A percentile compares a stretch with the other conserved stretches of the same genome.
Evolutionary conservation across 2,888 invertebrate species (phyloP).

Genomic region (Andrena minutula): DNA sequence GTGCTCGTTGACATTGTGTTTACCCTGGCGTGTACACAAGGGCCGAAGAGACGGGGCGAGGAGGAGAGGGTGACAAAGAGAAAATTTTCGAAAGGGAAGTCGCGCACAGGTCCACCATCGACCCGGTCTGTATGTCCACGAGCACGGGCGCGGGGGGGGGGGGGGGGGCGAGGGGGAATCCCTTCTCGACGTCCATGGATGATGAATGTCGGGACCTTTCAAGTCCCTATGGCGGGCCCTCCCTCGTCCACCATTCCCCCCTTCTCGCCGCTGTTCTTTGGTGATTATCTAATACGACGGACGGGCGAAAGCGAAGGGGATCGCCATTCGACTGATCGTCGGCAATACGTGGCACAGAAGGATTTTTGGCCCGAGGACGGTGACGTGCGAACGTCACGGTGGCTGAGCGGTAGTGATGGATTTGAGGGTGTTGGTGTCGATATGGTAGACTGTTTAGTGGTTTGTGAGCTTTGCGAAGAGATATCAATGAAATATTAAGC

Average conservation of each 20-base stretch:
- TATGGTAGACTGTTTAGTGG: too few relatives aligned
- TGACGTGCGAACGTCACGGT: not conserved
- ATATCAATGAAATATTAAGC: too few relatives aligned
- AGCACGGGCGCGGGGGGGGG: constrained; percentile 23
- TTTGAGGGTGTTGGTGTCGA: too few relatives aligned
- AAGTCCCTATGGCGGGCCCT: constrained; percentile 69
- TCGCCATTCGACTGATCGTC: constrained; percentile 50
- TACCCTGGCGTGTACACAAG: constrained; percentile 70
- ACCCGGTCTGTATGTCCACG: constrained; percentile 51
- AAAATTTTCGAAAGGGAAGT: constrained; percentile 63
- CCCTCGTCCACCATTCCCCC: constrained; percentile 2
- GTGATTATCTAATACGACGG: constrained; percentile 81
- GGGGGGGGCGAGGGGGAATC: constrained; percentile 32
- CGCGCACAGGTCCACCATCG: constrained; percentile 60
- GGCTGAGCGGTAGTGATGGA: too few relatives aligned
- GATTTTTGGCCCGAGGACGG: constrained; percentile 8
- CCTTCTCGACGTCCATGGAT: constrained; percentile 60
- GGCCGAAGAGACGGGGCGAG: constrained; percentile 36
- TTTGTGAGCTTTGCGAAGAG: too few relatives aligned
- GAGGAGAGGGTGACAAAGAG: constrained; percentile 42
- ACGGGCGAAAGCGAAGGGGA: constrained; percentile 35
- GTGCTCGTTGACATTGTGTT: constrained; percentile 77
- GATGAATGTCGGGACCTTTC: constrained; percentile 80
- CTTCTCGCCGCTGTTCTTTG: constrained; percentile 66
- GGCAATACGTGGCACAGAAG: constrained; percentile 26